Evolutionary conservation across 1,140 invertebrate species (phyloP), one percentile per base, ranked within the genome.

Genomic region (Megalonaias nervosa): DNA sequence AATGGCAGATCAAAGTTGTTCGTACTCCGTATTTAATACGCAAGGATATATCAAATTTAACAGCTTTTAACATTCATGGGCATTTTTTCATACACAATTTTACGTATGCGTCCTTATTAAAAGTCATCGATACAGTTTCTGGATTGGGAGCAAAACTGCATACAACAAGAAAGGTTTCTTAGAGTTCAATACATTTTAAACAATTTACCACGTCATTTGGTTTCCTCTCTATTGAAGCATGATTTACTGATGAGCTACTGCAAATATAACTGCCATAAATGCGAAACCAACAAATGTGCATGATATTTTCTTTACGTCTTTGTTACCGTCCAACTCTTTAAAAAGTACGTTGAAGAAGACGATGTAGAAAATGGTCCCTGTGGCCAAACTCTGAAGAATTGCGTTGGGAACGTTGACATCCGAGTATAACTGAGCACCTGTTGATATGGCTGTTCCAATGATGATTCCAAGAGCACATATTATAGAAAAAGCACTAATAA

Each of bases 331-430:
- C 56, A 92, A 73, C 81, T 92, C 92, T 81, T 92, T 92, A 59
- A 90, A 97, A 56, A 98, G 91, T 65, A 98, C 95, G 92, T 98
- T 97, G 86, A 97, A 95, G 67, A 97, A 95, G 0, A 96, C 97
- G 61, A 98, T 96, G 89, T 98, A 98, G 1, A 98, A 91, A 58
- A 98, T 93, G 3, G 97, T 98, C 48, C 97, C 97, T 19, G 95
- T 96, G 17, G 97, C 96, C 16, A 98, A 80, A 67, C 92, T 93
- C 87, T 94, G 93, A 57, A 94, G 88, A 73, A 93, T 89, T 2
- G 92, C 93, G 85, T 91, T 92, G 11, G 92, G 82, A 48, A 93
- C 80, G 31, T 89, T 84, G 6, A 92, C 90, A 65, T 87, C 83
- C 12, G 75, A 71, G 65, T 88, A 86, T 23, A 89, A 77, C 57